Evolutionary conservation across 2,113 vertebrate species (phyloP), one percentile per base, ranked within the genome.

Genomic region (Tachysurus fulvidraco): DNA sequence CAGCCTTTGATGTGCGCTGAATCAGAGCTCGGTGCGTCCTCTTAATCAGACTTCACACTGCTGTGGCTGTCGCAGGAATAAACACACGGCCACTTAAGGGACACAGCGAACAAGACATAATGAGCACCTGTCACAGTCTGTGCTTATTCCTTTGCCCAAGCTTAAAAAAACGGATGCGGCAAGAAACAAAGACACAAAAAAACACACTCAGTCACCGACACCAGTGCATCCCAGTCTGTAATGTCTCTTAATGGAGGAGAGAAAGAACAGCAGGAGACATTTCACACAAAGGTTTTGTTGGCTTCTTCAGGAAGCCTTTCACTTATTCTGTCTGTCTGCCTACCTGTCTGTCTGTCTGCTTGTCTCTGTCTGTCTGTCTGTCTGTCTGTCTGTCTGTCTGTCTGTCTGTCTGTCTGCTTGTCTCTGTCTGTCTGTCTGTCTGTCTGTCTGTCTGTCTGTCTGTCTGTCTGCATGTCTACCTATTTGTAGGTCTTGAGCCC

Each of bases 41-140:
- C 84, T 86, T 86, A 83, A 89, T 86, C 82, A 87, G 82, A 81
- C 59, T 82, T 85, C 60, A 67, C 77, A 46, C 62, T 79, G 85
- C 46, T n/a, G 71, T 13, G 62, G 81, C 13, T 60, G 64, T 52
- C 16, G 67, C 21, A n/a, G 77, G 46, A 59, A 69, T 62, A 87
- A 57, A 76, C 25, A 84, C 41, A 6, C 36, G n/a, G 28, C 67
- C 71, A 77, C 79, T 79, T 46, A 78, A 69, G 76, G 73, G 44
- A 62, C 71, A 36, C 12, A 0, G n/a, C 21, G 36, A 86, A 86
- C 85, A 62, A 71, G 64, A 86, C n/a, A 13, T 89, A 86, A 85
- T 85, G 84, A 85, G 84, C 84, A 85, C 84, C 84, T 78, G 84
- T 78, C 84, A 85, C 59, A n/a, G 44, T 6, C 71, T 36, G 23